Base-by-base conservation (phyloP, 23 tunicate species). In the Trididemnum clinides region DNA sequence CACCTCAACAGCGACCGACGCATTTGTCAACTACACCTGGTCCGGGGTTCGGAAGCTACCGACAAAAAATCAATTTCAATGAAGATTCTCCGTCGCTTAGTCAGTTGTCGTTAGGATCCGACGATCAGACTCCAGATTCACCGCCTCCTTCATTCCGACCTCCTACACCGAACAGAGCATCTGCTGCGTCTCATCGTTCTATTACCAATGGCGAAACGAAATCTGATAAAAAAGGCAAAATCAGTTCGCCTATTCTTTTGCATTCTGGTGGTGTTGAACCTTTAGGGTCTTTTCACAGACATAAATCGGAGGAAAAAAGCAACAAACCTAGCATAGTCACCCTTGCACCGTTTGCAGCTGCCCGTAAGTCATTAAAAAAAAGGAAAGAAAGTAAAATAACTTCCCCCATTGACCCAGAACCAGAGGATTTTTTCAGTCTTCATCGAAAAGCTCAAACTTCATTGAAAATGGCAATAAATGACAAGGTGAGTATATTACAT, bases 61-160 rank as follows among this genome's bases (percentile, higher is more conserved):
- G 28, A 3, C 54, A 73, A 38, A 73, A 73, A 73, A 73, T 28
- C 31, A 73, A 73, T 18, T 73, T 73, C 80, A 69, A 69, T 20
- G 65, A 80, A 1, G 81, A 87, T 57, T 78, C 78, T 29, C 85
- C 85, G 25, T 65, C 86, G 22, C 44, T 79, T 0, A 78, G 86
- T 18, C 82, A 78, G 0, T 39, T 66, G 50, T 84, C 95, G 0
- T 33, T 79, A n/a, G 88, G 82, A 7, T 90, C 95, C 20, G 95
- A 79, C 39, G 95, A 85, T 59, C 82, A 84, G 44, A 90, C 95
- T n/a, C 95, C 95, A 0, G 95, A 90, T 19, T 76, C 95, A 12
- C 95, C 95, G 1, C 95, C 95, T 26, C 95, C 95, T 1, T 33
- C 84, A 6, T 90, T 90, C 65, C 84, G 85, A 34, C 95, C 95